Evolutionary conservation across 2,113 vertebrate genomes (phyloP), one percentile per base, ranked within the genome.

Genomic region (Cebus imitator): DNA sequence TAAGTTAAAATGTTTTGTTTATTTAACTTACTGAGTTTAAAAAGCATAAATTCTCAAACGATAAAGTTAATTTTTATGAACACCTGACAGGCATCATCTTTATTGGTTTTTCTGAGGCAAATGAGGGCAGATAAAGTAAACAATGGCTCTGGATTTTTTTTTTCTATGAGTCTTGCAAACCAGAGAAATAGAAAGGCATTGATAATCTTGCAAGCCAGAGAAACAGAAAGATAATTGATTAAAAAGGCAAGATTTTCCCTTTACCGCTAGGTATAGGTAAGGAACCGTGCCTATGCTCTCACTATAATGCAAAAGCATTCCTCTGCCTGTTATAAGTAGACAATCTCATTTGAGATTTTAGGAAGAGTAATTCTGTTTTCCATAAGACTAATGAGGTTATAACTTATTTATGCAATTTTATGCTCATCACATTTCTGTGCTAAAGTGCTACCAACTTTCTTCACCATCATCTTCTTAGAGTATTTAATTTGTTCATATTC

Each of bases 361-460:
- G 45, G 30, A 97, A 81, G 82, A 97, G 21, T 95, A 73, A 93
- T 91, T 95, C 23, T 94, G 61, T 35, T 93, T 64, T 97, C 91
- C 95, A 93, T 94, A 78, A 94, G n/a, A 94, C 35, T 95, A 97
- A 95, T 95, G 81, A 95, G 43, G 37, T 73, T 73, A 66, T 88
- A 45, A 30, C 8, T 94, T 88, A 76, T 93, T 96, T 91, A 89
- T 94, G 55, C 81, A 80, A 95, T 94, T 93, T 96, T 91, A 72
- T 66, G 27, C 4, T 95, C 23, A 91, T 86, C 66, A 89, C 45
- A 82, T 52, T 95, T 97, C 66, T 94, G 25, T 30, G 64, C 4
- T 83, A 76, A 92, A 83, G 45, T 79, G 52, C 13, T 83, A 88
- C 72, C 6, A 10, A 50, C 91, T 97, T 97, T 86, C 43, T 88